Evolutionary conservation across 1,140 invertebrate genomes (phyloP), one percentile per base, ranked within the genome.

Genomic region (Piezodorus guildinii): DNA sequence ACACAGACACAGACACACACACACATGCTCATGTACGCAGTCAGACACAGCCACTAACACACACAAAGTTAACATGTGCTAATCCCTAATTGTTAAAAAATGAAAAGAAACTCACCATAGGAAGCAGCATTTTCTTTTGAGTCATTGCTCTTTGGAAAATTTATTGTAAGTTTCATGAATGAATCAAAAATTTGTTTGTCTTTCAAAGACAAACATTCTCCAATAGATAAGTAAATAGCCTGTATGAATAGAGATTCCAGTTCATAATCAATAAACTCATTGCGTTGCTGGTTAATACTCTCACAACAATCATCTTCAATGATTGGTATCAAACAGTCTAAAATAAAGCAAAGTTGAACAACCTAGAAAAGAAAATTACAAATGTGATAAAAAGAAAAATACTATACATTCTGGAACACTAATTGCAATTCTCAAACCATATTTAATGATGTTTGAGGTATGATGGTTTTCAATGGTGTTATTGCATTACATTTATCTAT

Each of bases 361-460:
- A 92, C 81, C 86, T 88, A 68, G n/a, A 63, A 60, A 46, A 64
- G 25, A 56, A 16, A 43, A 59, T 60, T 39, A 19, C 21, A 16
- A 10, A 17, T 34, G 2, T 19, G 5, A 8, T 1, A 15, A 2
- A 52, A 21, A 21, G 43, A 46, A 23, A 5, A 12, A 39, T 21
- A 34, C 66, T 21, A 49, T 44, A 62, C 12, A 4, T 45, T 19
- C 54, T 51, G 27, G 27, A 30, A 52, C 9, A 34, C 6, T 19
- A n/a, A 51, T 16, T 3, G 27, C 3, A 17, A 21, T n/a, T 60
- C 21, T 60, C 73, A 72, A 74, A 88, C 86, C 86, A 94, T 82
- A 73, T 94, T 94, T 1, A 94, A 77, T 62, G 81, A 82, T 0
- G 90, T 93, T 74, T 90, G 86, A 23, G 85, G 85, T 44, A 94